phyloP scores from a whole-genome alignment of 2,797 vertebrate genomes.

The Apogon hyalosoma region DNA sequence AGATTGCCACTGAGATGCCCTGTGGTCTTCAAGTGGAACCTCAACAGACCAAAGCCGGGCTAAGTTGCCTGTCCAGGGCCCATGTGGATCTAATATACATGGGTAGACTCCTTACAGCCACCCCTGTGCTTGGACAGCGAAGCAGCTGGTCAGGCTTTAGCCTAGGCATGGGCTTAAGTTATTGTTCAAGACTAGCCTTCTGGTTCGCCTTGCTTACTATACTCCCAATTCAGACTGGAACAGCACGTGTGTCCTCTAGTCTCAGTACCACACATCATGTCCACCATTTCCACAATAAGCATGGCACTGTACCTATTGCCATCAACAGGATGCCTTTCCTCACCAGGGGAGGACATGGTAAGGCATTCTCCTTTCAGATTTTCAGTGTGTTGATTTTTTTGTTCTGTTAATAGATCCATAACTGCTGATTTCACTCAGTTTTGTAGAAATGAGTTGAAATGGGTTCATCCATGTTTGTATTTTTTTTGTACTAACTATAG shows the following conservation, averaged over 20 bases:
- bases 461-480: slow-evolving; percentile 20
- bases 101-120: slow-evolving; percentile 73
- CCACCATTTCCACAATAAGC: slow-evolving; percentile 97
- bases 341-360: slow-evolving; percentile 94
- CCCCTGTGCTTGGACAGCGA: slow-evolving; percentile 70
- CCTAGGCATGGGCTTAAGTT: slow-evolving; percentile 79
- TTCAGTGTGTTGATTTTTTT: slow-evolving; percentile 15
- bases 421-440: neutral
- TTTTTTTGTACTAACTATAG: slow-evolving; percentile 39
- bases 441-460: slow-evolving; percentile 11
- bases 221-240: slow-evolving; percentile 86
- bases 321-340: slow-evolving; percentile 98
- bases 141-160: slow-evolving; percentile 73
- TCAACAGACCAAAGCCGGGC: slow-evolving; percentile 70
- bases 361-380: slow-evolving; percentile 71
- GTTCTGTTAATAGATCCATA: slow-evolving; percentile 3
- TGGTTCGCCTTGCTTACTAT: slow-evolving; percentile 83
- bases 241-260: slow-evolving; percentile 93
- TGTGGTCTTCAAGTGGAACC: slow-evolving; percentile 74
- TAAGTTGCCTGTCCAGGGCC: slow-evolving; percentile 66
- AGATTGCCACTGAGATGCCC: slow-evolving; percentile 80
- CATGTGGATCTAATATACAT: slow-evolving; percentile 77
- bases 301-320: slow-evolving; percentile 93
- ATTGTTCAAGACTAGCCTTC: slow-evolving; percentile 80
- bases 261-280: slow-evolving; percentile 95